Evolutionary conservation across 2,888 invertebrate genomes (phyloP), one percentile per base, ranked within the genome.

Genomic region (Nineta flava): DNA sequence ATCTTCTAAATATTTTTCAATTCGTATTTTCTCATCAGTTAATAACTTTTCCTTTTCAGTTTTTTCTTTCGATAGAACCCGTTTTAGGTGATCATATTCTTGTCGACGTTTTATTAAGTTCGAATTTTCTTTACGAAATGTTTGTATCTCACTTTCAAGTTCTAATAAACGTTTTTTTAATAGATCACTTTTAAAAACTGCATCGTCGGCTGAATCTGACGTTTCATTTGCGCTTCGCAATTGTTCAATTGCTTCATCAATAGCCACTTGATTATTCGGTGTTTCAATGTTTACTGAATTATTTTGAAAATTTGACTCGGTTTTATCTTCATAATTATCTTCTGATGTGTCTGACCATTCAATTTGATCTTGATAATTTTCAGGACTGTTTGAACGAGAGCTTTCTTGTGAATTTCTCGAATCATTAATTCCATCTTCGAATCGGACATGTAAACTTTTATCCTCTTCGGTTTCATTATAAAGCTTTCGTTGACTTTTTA

Each of bases 1-100:
- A 21, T 72, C 61, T 55, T 81, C 81, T 51, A 81, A 65, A 52
- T 76, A 72, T 54, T 75, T 75, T 49, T 77, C 74, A 50, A 78
- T 66, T 56, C 76, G 69, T 46, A 78, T 75, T 61, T 77, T 75
- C 53, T 82, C 80, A 62, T 80, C 79, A 59, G 78, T 75, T 31
- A 78, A 68, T 50, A 76, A 76, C 51, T 68, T 75, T 70, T 57
- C 66, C 57, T 60, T 71, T 57, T 61, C 66, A 63, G 42, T 68
- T 55, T 68, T 73, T 65, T 70, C 74, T 68, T 65, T 73, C 62
- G 63, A 69, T 62, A 69, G 74, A 65, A 66, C 72, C 63, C 61
- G 71, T 65, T 61, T 71, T 66, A 74, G 76, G 46, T 62, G 58
- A 50, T 68, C 66, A 38, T 70, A 58, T 50, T 68, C 63, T 50